Evolutionary conservation across 2,888 invertebrate species (phyloP), one percentile per base, ranked within the genome.

Genomic region (Andrena praecox): DNA sequence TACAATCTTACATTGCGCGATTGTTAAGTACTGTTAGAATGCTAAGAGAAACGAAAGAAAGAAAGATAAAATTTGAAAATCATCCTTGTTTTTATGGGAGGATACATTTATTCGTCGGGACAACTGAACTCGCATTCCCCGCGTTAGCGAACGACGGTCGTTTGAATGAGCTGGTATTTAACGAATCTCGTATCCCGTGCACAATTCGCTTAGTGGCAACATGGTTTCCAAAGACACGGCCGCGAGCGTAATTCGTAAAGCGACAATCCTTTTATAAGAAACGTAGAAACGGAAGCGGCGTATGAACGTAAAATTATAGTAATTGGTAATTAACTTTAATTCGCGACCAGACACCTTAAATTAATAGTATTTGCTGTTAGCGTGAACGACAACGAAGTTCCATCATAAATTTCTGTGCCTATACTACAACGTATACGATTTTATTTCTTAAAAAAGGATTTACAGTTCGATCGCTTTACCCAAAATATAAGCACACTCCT

Each of bases 401-500:
- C 42, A 70, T 60, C 31, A n/a, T 70, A 70, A 62, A 29, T 67
- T 64, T 66, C 71, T 54, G 68, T 64, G 33, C 59, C 62, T 64
- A 60, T 35, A 60, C 66, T 70, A 29, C 42, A 50, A 52, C 54
- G 29, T 35, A 27, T 20, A 50, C 35, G 60, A 54, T 72, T 48
- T 71, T 35, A 71, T 63, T 85, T 86, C 82, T 85, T 89, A 87
- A 83, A 87, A 89, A 89, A 90, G 84, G 84, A 90, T 85, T 90
- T 88, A 67, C 77, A 79, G 69, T 73, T 73, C 72, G 66, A 31
- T 71, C 85, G 76, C 83, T 85, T 86, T 86, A 89, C 80, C 80
- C 85, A 86, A 80, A 66, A 86, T 85, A 91, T 84, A 91, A 91
- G 88, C 87, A 90, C 89, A 89, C 85, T 90, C 87, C 85, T 90